These are phyloP conservation scores for Metopolophium dirhodum DNA, from an alignment of 1,140 invertebrate genomes.

Conservation along the genomic window DNA sequence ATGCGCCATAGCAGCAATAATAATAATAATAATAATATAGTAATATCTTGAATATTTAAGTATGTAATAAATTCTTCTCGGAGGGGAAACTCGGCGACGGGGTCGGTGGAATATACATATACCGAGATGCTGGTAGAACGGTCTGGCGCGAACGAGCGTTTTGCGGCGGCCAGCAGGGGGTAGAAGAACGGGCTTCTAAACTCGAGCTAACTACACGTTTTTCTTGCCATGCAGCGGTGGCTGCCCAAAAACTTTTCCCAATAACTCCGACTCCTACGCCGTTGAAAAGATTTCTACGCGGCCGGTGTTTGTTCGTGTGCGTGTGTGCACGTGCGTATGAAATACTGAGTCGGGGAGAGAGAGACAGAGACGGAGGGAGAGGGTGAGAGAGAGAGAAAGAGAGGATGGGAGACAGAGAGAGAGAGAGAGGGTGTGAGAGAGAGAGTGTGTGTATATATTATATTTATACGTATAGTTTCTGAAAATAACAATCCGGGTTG, in stretches of 20 bases:
- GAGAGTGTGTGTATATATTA: background rate
- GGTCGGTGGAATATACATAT: background rate
- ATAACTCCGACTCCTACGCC: background rate
- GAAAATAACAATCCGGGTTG: background rate
- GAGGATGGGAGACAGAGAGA: no score
- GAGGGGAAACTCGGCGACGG: background rate
- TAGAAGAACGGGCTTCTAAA: background rate
- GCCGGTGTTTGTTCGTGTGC: background rate
- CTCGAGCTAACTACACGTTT: background rate
- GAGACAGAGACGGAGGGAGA: no score
- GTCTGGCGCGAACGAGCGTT: background rate
- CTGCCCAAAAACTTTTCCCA: conserved; percentile 37
- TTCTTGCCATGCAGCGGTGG: background rate
- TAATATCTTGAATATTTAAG: conserved; percentile 36
- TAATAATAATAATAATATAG: conserved; percentile 48
- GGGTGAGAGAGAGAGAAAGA: no score
- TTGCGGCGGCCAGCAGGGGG: background rate
- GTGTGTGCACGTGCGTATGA: background rate
- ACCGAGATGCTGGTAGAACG: background rate
- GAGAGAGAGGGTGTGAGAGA: background rate
- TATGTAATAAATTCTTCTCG: conserved; percentile 3
- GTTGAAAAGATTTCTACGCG: background rate
- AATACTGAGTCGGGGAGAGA: background rate
- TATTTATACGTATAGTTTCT: background rate
- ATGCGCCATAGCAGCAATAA: background rate